phyloP scores from a whole-genome alignment of 2,888 invertebrate species.

The Melipona bicolor region DNA sequence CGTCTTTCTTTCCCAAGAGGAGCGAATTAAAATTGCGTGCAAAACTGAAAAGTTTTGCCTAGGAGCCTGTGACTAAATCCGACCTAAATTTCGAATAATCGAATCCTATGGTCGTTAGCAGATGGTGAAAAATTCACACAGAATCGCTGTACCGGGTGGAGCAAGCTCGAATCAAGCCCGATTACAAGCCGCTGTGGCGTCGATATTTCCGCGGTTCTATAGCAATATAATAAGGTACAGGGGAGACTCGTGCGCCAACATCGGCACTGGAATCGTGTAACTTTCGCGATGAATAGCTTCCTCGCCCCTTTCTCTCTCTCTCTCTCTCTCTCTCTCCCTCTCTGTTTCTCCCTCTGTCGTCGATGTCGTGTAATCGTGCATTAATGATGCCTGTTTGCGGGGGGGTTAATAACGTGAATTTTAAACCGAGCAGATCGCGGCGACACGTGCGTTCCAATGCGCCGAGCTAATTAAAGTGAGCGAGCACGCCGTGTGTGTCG shows the following conservation, averaged over 20 bases:
- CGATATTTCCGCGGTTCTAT: background rate
- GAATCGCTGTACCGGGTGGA: background rate
- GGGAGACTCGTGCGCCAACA: background rate
- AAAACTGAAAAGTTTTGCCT: too few species aligned
- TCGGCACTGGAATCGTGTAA: slow-evolving; percentile 13
- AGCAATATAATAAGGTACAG: slow-evolving; percentile 10
- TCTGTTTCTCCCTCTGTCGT: too few species aligned
- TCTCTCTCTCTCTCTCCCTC: too few species aligned
- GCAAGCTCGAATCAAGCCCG: background rate
- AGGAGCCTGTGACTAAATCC: too few species aligned
- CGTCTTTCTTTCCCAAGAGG: too few species aligned
- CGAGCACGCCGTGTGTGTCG: background rate
- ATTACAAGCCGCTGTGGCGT: background rate
- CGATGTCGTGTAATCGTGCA: slow-evolving; percentile 27
- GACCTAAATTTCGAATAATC: too few species aligned
- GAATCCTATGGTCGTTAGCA: background rate
- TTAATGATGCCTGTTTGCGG: slow-evolving; percentile 41
- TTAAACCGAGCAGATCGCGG: slow-evolving; percentile 11
- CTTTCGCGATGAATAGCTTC: slow-evolving; percentile 22
- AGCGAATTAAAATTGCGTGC: too few species aligned
- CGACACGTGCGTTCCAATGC: slow-evolving; percentile 12
- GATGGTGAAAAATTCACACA: background rate
- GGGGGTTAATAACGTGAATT: slow-evolving; percentile 46
- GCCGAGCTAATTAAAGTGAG: slow-evolving; percentile 22
- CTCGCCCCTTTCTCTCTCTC: background rate